Evolutionary conservation across 2,113 vertebrate species (phyloP), one percentile per base, ranked within the genome.

Genomic region (Pollimyrus isidori): DNA sequence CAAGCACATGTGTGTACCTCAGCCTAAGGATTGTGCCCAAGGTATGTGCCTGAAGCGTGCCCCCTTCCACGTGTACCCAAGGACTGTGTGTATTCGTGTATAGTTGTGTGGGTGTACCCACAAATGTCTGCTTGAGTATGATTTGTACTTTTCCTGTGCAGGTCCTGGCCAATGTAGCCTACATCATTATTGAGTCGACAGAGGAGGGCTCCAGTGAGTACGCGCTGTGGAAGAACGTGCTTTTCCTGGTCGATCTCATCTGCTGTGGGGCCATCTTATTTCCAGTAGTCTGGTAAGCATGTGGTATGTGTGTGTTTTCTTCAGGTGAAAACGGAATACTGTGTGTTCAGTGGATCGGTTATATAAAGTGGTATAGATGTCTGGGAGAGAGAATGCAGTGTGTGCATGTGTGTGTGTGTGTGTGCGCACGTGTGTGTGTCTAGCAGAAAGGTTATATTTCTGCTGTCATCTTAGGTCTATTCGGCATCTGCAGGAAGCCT

Each of bases 141-240:
- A 52, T 48, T 52, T 56, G 50, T 53, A 23, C 39, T 84, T n/a
- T 9, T 84, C 21, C 6, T 53, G 13, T 23, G 86, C 92, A 97
- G 97, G 97, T 97, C n/a, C 94, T 97, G 91, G 96, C 96, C 56
- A 97, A 97, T 0, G 95, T 97, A 11, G 96, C 96, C 3, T 97
- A 94, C 92, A 96, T 97, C 35, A 95, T 97, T 91, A 95, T 97
- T 0, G 96, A 97, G 92, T 97, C 97, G 2, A 95, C 96, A 0
- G 97, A 97, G 92, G 96, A 97, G 88, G 96, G 96, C 0, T 91
- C 96, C 90, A 97, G 95, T 3, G 96, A 97, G 76, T 97, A 97
- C 39, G 91, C 95, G 0, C 91, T 97, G 69, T 97, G 97, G 97
- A 97, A 96, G 93, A 94, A 97, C 93, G 95, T 97, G 88, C 95